Conservation (phyloP, 2,113 vertebrate species). For the Himantopus leucocephalus region DNA sequence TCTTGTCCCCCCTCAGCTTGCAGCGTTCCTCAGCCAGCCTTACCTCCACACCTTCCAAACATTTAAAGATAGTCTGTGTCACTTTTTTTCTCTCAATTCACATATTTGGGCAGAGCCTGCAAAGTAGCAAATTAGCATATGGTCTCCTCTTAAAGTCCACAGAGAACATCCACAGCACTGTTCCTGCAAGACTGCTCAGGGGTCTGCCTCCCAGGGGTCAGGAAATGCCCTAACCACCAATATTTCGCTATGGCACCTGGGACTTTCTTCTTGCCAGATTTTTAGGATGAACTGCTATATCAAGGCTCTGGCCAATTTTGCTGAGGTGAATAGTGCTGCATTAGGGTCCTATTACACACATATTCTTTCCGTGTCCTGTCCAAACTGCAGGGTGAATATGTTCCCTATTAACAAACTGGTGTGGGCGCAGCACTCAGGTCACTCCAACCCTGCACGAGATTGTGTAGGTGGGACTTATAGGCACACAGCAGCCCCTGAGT, state of each 20-base stretch:
- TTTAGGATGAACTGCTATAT: neutral
- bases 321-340: neutral
- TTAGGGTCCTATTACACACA: rapidly evolving
- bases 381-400: neutral
- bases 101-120: neutral
- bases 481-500: neutral
- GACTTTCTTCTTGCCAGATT: neutral
- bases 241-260: neutral
- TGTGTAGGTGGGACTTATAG: rapidly evolving
- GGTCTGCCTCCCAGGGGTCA: neutral
- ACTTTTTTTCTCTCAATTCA: neutral
- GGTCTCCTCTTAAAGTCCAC: neutral
- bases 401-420: neutral
- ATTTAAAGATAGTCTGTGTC: neutral
- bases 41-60: neutral
- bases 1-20: neutral
- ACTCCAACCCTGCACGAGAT: neutral
- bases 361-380: rapidly evolving
- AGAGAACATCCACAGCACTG: neutral
- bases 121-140: neutral
- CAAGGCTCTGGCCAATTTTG: neutral
- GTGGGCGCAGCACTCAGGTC: neutral
- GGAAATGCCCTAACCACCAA: neutral
- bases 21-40: neutral
- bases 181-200: neutral